Conservation (phyloP, 1,140 invertebrate genomes). For the Solenopsis fugax region DNA sequence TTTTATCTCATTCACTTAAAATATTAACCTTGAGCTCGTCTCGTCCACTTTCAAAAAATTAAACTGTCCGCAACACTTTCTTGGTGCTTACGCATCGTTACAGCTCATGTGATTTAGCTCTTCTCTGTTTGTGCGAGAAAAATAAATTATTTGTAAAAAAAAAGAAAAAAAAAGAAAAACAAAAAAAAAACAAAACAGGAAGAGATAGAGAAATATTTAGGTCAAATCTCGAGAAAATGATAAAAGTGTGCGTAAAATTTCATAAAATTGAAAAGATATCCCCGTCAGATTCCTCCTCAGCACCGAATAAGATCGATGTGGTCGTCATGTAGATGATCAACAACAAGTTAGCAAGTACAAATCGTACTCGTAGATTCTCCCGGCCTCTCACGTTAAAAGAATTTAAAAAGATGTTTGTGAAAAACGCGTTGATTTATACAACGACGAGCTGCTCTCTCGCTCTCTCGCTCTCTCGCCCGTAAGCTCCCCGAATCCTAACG, state of each 20-base stretch:
- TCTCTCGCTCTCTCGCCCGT: background rate
- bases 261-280: background rate
- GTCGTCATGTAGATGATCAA: constrained; percentile 9
- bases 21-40: constrained; percentile 63
- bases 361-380: background rate
- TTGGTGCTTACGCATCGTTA: background rate
- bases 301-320: constrained; percentile 38
- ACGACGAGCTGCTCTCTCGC: constrained; percentile 8
- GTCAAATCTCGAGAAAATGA: background rate
- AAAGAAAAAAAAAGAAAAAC: background rate
- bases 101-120: constrained; percentile 2
- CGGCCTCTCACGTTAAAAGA: background rate
- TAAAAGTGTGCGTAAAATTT: background rate
- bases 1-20: constrained; percentile 65
- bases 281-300: background rate
- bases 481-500: background rate
- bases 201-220: too few species aligned
- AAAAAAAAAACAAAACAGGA: background rate
- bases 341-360: constrained; percentile 22
- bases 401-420: background rate
- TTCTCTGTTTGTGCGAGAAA: background rate
- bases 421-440: constrained; percentile 14
- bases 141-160: background rate
- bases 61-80: constrained; percentile 19
- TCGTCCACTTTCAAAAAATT: constrained; percentile 33